Conservation (phyloP, 1,140 invertebrate genomes). For the Anagrus nilaparvatae region DNA sequence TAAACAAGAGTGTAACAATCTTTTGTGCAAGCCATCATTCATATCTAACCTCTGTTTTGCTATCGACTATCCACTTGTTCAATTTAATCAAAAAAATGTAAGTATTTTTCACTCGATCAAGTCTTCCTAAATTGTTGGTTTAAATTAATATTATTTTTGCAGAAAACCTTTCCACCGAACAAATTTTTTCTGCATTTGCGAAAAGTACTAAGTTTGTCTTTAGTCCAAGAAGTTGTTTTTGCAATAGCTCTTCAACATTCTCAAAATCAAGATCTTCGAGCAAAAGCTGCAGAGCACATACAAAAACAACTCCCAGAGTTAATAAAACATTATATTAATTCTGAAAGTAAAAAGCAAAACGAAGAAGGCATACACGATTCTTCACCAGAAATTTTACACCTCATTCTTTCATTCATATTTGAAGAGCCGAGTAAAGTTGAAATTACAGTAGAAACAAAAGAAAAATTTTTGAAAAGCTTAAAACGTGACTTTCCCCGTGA, state of each 20-base stretch:
- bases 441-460: constrained; percentile 58
- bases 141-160: constrained; percentile 4
- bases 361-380: constrained; percentile 79
- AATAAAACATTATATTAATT: constrained; percentile 73
- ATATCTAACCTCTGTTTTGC: constrained; percentile 71
- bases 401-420: constrained; percentile 58
- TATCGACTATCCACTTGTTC: constrained; percentile 57
- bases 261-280: constrained; percentile 59
- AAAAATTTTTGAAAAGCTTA: constrained; percentile 70
- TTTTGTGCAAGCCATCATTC: constrained; percentile 63
- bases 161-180: constrained; percentile 58
- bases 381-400: constrained; percentile 77
- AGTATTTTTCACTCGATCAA: constrained; percentile 9
- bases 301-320: constrained; percentile 74
- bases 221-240: constrained; percentile 82
- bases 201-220: constrained; percentile 70
- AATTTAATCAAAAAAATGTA: constrained; percentile 50
- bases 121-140: background rate
- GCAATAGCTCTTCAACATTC: constrained; percentile 74
- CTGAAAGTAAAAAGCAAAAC: constrained; percentile 53
- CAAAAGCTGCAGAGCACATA: constrained; percentile 64
- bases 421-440: constrained; percentile 46
- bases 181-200: constrained; percentile 74
- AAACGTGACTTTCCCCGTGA: constrained; percentile 79
- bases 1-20: constrained; percentile 57